A percentile compares a stretch with the other conserved stretches of the same genome.
phyloP scores from a whole-genome alignment of 1,140 invertebrate species.

The Orchestia grillus region DNA sequence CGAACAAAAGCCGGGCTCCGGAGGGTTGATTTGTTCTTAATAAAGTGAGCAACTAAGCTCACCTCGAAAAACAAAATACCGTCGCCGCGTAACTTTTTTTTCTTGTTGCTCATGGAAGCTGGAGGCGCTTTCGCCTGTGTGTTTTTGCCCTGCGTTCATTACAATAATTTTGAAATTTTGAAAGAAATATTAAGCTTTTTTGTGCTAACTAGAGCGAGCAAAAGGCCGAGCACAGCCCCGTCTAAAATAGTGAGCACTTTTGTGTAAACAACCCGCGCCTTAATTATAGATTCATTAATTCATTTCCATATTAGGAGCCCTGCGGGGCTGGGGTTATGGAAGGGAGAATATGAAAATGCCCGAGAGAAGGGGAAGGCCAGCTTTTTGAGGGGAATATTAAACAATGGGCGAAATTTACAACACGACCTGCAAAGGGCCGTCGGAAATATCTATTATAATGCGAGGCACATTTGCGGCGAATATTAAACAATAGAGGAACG shows the following conservation, averaged over 20 bases:
- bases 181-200: background rate
- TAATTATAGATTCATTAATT: constrained; percentile 12
- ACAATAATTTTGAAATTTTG: constrained; percentile 11
- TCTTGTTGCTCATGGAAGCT: background rate
- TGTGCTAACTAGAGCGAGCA: background rate
- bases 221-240: background rate
- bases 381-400: background rate
- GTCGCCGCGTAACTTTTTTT: background rate
- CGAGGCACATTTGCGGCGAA: background rate
- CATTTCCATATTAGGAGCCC: background rate
- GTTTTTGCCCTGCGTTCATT: background rate
- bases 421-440: background rate
- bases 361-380: background rate
- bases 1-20: background rate
- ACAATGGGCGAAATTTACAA: background rate
- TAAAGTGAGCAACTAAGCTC: background rate
- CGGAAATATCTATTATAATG: background rate
- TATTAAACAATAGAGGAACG: background rate
- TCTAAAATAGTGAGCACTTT: constrained; percentile 1
- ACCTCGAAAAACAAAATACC: constrained; percentile 1
- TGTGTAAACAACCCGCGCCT: background rate
- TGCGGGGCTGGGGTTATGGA: background rate
- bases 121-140: background rate
- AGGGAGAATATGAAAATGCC: background rate
- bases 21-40: background rate